Evolutionary conservation across 2,797 vertebrate genomes (phyloP).

Genomic region (Alosa sapidissima): DNA sequence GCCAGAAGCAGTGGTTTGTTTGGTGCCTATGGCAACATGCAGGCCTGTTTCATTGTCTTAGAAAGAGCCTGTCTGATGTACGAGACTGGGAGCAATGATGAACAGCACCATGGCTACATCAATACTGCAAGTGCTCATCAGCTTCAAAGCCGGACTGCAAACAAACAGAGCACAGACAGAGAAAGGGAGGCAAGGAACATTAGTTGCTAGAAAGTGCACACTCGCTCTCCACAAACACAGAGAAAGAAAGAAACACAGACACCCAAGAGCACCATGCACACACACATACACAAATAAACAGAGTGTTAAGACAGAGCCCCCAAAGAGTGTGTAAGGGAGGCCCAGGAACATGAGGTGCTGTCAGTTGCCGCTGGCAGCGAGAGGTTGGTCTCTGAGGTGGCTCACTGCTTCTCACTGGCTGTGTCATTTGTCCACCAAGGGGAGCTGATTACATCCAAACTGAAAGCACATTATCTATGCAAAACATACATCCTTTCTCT

Average conservation of each 20-base stretch:
- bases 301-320: neutral
- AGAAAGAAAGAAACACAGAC: neutral
- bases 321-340: neutral
- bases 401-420: neutral
- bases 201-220: neutral
- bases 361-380: neutral
- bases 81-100: conserved; percentile 58
- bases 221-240: neutral
- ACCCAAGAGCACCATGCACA: neutral
- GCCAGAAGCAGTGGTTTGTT: conserved; percentile 57
- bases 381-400: neutral
- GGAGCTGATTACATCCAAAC: conserved; percentile 25
- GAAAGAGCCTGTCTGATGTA: conserved; percentile 58
- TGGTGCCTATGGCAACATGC: conserved; percentile 66
- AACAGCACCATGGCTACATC: conserved; percentile 52
- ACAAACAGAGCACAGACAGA: neutral
- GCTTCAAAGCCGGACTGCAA: neutral
- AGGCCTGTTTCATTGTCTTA: conserved; percentile 59
- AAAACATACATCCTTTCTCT: conserved; percentile 13
- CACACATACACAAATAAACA: neutral
- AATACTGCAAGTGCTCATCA: conserved; percentile 69
- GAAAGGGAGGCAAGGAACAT: conserved; percentile 2
- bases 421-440: conserved; percentile 29
- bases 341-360: neutral
- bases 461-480: conserved; percentile 30